Conservation (phyloP, 2,888 invertebrate species). For the Epinotia brunnichana region DNA sequence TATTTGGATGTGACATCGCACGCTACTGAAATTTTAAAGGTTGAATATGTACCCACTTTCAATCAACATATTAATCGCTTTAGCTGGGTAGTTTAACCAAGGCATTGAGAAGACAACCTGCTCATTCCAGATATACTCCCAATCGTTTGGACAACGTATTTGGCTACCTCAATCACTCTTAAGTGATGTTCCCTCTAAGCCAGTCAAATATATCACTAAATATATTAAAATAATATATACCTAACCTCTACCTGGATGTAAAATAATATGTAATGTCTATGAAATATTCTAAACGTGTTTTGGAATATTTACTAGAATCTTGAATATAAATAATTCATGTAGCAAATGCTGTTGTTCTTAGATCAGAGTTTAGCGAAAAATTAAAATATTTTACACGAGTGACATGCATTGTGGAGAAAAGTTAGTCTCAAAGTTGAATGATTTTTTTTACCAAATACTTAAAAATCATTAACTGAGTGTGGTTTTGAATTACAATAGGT, state of each 20-base stretch:
- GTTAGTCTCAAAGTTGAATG: neutral
- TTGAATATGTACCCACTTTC: neutral
- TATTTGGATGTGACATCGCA: constrained; percentile 3
- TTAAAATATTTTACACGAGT: too few species aligned
- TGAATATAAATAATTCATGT: neutral
- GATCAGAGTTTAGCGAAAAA: too few species aligned
- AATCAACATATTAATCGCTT: neutral
- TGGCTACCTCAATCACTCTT: neutral
- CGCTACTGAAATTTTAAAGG: neutral
- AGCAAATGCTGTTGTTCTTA: neutral
- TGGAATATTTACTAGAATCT: neutral
- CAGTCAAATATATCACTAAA: neutral
- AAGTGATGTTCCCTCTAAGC: neutral
- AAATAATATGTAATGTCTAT: neutral
- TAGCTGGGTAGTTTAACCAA: neutral
- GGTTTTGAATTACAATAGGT: constrained; percentile 5
- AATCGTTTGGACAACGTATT: too few species aligned
- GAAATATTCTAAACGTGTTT: too few species aligned
- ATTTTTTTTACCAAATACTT: constrained; percentile 11
- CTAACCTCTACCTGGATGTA: neutral
- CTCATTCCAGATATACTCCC: too few species aligned
- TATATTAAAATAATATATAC: neutral
- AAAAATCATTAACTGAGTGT: constrained; percentile 5
- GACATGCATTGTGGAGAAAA: neutral
- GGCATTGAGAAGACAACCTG: neutral